Conservation (phyloP, 2,113 vertebrate genomes). For the Brachyistius frenatus region DNA sequence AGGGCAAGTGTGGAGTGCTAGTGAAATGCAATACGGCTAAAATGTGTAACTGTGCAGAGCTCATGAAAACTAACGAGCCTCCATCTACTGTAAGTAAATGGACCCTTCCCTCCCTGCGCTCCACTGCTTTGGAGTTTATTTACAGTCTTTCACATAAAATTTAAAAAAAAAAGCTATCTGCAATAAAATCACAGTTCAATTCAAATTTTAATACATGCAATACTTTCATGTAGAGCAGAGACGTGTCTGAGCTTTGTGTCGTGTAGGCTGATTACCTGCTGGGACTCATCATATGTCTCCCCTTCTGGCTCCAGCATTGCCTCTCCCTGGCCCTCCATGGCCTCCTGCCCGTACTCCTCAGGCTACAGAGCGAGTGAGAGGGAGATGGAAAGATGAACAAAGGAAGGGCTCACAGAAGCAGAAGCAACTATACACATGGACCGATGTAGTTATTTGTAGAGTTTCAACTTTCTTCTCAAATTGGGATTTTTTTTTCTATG, state of each 20-base stretch:
- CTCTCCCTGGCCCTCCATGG: slow-evolving; percentile 92
- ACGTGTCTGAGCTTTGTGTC: slow-evolving; percentile 9
- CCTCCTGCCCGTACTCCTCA: slow-evolving; percentile 96
- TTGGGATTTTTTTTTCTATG: no score
- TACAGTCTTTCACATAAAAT: neutral
- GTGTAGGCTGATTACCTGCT: slow-evolving; percentile 87
- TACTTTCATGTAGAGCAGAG: neutral
- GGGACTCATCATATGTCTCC: slow-evolving; percentile 92
- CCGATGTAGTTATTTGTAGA: neutral
- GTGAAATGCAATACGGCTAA: slow-evolving; percentile 57
- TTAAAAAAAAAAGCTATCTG: neutral
- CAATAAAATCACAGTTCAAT: neutral
- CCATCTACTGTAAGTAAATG: slow-evolving; percentile 42
- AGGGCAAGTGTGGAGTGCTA: slow-evolving; percentile 56
- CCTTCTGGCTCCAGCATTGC: slow-evolving; percentile 94
- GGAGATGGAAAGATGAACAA: slow-evolving; percentile 20
- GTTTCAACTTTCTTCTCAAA: neutral
- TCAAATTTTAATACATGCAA: neutral
- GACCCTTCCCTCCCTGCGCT: slow-evolving; percentile 6
- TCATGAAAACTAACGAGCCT: slow-evolving; percentile 50
- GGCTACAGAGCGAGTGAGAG: slow-evolving; percentile 82
- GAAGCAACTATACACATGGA: neutral
- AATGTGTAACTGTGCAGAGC: slow-evolving; percentile 44
- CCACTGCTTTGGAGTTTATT: neutral
- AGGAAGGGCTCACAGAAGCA: neutral